Conservation (phyloP, 1,140 invertebrate genomes). For the Drosophila nikananu region DNA sequence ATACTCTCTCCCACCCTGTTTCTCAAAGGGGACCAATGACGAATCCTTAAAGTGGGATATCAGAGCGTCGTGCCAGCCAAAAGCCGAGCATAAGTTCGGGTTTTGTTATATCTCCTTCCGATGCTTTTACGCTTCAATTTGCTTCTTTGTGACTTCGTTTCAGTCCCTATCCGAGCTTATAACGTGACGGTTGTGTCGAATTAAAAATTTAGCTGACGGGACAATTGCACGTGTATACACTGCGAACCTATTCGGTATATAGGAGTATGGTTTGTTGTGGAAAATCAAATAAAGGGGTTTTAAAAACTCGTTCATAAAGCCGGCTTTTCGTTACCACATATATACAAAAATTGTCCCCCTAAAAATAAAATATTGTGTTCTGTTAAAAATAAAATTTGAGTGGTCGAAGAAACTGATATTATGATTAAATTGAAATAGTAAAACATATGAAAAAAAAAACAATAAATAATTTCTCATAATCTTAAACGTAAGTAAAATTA, state of each 20-base stretch:
- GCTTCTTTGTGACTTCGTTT: neutral
- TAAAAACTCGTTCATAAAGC: neutral
- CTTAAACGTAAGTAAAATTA: no score
- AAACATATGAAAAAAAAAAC: no score
- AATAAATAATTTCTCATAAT: no score
- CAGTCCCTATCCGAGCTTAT: slow-evolving; percentile 26
- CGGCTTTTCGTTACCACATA: no score
- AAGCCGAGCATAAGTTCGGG: neutral
- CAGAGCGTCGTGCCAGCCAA: slow-evolving; percentile 12
- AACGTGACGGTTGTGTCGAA: slow-evolving; percentile 8
- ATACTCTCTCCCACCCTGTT: slow-evolving; percentile 19
- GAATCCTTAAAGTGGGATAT: neutral
- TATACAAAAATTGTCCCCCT: no score
- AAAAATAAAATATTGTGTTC: no score
- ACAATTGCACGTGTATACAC: neutral
- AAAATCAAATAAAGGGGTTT: neutral
- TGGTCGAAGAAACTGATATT: no score
- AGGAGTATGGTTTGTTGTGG: neutral
- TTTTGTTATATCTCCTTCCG: slow-evolving; percentile 13
- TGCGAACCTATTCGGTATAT: neutral
- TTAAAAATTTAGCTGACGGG: slow-evolving; percentile 4
- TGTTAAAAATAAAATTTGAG: no score
- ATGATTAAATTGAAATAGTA: no score
- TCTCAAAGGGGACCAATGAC: slow-evolving; percentile 12
- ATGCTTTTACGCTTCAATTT: neutral